Conservation (phyloP, 2,113 vertebrate genomes). For the Oxygymnocypris stewartii region DNA sequence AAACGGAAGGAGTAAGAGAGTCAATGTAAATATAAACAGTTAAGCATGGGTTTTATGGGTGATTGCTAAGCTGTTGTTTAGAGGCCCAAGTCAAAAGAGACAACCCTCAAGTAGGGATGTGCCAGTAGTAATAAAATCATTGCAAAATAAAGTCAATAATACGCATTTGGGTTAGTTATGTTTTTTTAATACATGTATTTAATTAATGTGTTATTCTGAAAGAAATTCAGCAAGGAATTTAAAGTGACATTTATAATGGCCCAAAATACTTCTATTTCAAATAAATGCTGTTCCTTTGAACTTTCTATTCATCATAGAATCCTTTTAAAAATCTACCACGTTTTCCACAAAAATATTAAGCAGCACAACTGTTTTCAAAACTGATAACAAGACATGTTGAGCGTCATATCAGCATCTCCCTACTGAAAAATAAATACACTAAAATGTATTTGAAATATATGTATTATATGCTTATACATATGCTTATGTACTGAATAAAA, state of each 20-base stretch:
- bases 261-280: not conserved
- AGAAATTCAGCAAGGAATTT: not conserved
- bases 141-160: not conserved
- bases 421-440: too few relatives aligned
- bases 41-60: not conserved
- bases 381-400: not conserved
- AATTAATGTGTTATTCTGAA: too few relatives aligned
- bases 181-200: too few relatives aligned
- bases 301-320: not conserved
- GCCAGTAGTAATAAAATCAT: not conserved
- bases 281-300: not conserved
- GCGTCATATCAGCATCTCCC: not conserved
- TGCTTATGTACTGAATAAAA: too few relatives aligned
- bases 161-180: not conserved
- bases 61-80: not conserved
- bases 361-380: not conserved
- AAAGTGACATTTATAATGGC: not conserved
- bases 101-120: not conserved
- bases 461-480: too few relatives aligned
- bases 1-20: not conserved
- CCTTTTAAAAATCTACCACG: not conserved
- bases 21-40: not conserved
- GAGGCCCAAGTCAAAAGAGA: not conserved
- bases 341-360: not conserved
- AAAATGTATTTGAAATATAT: too few relatives aligned